These are phyloP conservation scores for Phaenicophaeus curvirostris DNA, from an alignment of 2,797 vertebrate species.

Conservation along the genomic window DNA sequence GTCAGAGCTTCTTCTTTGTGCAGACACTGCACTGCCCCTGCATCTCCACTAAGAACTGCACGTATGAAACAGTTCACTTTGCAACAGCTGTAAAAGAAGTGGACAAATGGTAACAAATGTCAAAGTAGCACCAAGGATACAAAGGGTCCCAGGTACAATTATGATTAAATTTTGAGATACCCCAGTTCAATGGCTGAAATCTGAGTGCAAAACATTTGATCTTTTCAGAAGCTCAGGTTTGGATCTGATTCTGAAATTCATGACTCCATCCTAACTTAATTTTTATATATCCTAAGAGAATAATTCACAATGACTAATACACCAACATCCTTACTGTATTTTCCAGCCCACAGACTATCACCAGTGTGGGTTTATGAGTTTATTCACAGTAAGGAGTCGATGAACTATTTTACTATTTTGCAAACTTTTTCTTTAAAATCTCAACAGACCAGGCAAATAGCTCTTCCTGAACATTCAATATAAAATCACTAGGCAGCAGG, in stretches of 20 bases:
- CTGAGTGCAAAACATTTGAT: neutral
- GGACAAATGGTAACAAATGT: neutral
- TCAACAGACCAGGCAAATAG: neutral
- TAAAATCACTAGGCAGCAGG: neutral
- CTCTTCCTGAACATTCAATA: neutral
- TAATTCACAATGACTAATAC: neutral
- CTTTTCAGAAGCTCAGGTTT: neutral
- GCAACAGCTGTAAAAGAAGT: neutral
- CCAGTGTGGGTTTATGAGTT: neutral
- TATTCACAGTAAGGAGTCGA: neutral
- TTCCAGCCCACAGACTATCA: neutral
- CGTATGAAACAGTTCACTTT: neutral
- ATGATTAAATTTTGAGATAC: neutral
- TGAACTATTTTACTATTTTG: neutral
- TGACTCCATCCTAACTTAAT: neutral
- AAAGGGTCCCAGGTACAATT: neutral
- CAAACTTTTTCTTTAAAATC: neutral
- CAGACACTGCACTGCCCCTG: neutral
- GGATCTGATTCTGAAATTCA: neutral
- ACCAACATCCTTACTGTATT: neutral
- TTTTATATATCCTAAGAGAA: neutral
- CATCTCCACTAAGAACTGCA: neutral
- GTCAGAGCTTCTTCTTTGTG: neutral
- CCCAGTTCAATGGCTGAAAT: neutral
- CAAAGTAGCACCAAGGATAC: neutral